Evolutionary conservation across 2,113 vertebrate species (phyloP), one percentile per base, ranked within the genome.

Genomic region (Deroptyus accipitrinus): DNA sequence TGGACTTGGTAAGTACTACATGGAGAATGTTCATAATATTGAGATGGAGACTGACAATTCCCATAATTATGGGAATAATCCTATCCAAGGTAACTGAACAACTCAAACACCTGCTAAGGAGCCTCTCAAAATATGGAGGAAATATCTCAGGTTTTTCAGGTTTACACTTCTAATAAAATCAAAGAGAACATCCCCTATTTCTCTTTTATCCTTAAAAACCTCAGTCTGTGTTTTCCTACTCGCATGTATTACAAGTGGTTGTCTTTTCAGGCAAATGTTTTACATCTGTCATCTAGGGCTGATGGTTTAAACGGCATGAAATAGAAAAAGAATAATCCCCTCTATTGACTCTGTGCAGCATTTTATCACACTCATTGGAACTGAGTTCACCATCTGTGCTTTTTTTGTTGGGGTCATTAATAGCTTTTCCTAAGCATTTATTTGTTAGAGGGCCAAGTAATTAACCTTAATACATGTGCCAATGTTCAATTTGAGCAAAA

Each of bases 241-340:
- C 20, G 9, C 24, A 18, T 37, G 39, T 75, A 68, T 88, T 92
- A 86, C 27, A 57, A 75, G 55, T 51, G 48, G 49, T 92, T 91
- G 63, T 78, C 39, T 93, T 95, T 67, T 44, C 48, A 90, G 76
- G 33, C 13, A 55, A 61, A 61, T 72, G 39, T 88, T 96, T 92
- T 93, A 88, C 54, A 25, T 78, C 79, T 73, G 23, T 92, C 3
- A 0, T 88, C 57, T 55, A 18, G 11, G 68, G 51, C 73, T 94
- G 75, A 67, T 0, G 2, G 20, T 31, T 64, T 75, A 59, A 67
- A 52, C 72, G 42, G 88, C 0, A 0, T 81, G 83, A 72, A 61
- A 92, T 68, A 75, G 73, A 75, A 73, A 87, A 91, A 73, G 28
- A 83, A 7, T 92, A 94, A 94, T 96, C 95, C 61, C 69, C 72